Evolutionary conservation across 2,797 vertebrate genomes (phyloP), one percentile per base, ranked within the genome.

Genomic region (Chloroceryle amazona): DNA sequence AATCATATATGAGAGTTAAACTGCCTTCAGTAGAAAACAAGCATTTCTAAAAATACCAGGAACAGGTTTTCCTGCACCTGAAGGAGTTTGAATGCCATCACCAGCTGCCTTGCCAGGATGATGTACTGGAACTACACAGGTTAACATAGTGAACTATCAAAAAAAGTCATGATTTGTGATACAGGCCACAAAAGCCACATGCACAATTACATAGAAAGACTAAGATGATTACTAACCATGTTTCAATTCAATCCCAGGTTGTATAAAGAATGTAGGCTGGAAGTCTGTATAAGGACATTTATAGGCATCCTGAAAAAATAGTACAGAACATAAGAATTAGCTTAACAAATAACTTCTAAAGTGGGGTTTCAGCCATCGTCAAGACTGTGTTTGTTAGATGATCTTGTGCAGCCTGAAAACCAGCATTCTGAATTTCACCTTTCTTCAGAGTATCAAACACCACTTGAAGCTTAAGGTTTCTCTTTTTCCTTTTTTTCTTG

Each of bases 181-280:
- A 57, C 13, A 8, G 22, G 28, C 28, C 33, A 44, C 28, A 57
- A 33, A 82, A 78, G 23, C 86, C 39, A 57, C 37, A 28, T 51
- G 66, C 10, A 72, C 49, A 90, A 46, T 75, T 84, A n/a, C 14
- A 20, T 49, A 21, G 84, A 81, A 79, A 75, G 26, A 5, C 37
- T 67, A 65, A 17, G 39, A 62, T 89, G 78, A 95, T 81, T 95
- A 51, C 37, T 92, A 92, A 89, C 81, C 61, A 90, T 35, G 15
- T 75, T 79, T 14, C 58, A 35, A n/a, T 95, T 94, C 62, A 84
- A 25, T 39, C 8, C 22, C 28, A 42, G 51, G 57, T 2, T 81
- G 23, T 19, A 22, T 51, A 72, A 75, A 3, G 7, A 86, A 75
- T 70, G 18, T 21, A 89, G 31, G 26, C 5, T 37, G 35, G 3